phyloP scores from a whole-genome alignment of 1,140 invertebrate genomes.

The Trichonephila inaurata region DNA sequence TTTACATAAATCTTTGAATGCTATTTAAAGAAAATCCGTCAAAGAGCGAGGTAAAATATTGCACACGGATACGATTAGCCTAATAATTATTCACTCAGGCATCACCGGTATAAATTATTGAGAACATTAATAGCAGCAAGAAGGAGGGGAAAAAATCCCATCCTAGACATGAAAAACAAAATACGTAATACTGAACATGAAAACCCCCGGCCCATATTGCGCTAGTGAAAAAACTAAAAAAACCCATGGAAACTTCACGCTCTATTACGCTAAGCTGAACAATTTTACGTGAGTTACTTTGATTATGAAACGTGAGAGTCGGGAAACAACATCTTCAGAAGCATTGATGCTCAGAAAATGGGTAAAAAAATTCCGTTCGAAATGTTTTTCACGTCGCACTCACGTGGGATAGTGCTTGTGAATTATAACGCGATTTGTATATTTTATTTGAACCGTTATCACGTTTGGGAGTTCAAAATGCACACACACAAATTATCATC shows the following conservation, averaged over 20 bases:
- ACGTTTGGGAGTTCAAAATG: too few species aligned
- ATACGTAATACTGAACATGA: background rate
- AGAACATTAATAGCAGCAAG: background rate
- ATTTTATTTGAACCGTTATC: too few species aligned
- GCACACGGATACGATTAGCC: background rate
- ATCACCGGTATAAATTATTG: background rate
- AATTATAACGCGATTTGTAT: too few species aligned
- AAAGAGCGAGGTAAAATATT: too few species aligned
- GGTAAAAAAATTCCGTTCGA: background rate
- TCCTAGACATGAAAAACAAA: background rate
- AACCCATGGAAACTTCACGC: background rate
- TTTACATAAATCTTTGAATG: too few species aligned
- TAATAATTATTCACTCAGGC: background rate
- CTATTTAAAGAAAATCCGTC: too few species aligned
- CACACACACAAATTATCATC: too few species aligned
- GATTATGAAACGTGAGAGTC: background rate
- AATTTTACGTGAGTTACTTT: conserved; percentile 6
- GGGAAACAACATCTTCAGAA: background rate
- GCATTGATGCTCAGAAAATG: background rate
- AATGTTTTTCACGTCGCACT: too few species aligned
- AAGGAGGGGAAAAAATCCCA: background rate
- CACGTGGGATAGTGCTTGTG: too few species aligned
- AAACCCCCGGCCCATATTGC: conserved; percentile 2
- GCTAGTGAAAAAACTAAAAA: background rate
- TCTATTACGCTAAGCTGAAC: background rate